phyloP scores from a whole-genome alignment of 2,888 invertebrate species.

The Tolmerus cingulatus region DNA sequence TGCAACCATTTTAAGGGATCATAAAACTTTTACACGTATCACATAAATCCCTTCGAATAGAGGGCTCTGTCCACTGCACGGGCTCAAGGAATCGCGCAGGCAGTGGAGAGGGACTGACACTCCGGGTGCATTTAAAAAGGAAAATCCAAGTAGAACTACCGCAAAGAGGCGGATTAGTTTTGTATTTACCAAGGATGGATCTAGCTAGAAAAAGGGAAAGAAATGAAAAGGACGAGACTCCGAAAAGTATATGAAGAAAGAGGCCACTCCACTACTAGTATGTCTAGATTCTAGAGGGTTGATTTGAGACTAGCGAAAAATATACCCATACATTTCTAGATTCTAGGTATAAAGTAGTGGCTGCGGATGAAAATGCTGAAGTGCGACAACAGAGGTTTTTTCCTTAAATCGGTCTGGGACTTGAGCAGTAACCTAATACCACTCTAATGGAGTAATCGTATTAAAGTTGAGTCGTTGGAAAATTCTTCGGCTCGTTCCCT shows the following conservation, averaged over 20 bases:
- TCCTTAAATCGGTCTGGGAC: not conserved
- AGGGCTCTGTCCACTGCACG: not conserved
- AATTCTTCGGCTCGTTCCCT: not conserved
- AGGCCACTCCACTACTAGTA: not conserved
- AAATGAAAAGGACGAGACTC: not conserved
- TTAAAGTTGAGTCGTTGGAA: conserved; percentile 17
- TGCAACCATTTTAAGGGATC: not conserved
- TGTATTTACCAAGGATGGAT: not conserved
- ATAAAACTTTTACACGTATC: conserved; percentile 14
- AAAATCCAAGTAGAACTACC: not conserved
- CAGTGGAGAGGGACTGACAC: not conserved
- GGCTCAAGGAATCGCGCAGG: not conserved
- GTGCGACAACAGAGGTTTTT: conserved; percentile 23
- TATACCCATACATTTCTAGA: not conserved
- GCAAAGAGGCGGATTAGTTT: conserved; percentile 20
- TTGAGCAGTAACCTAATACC: conserved; percentile 26
- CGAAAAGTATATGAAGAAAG: not conserved
- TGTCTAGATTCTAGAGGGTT: not conserved
- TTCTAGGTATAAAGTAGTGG: not conserved
- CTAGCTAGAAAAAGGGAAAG: not conserved
- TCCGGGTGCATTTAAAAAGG: not conserved
- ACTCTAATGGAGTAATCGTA: conserved; percentile 24
- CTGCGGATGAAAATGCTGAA: not conserved
- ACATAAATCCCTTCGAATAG: not conserved
- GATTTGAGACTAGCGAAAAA: not conserved